Evolutionary conservation across 2,888 invertebrate genomes (phyloP), one percentile per base, ranked within the genome.

Genomic region (Apantesis nais): DNA sequence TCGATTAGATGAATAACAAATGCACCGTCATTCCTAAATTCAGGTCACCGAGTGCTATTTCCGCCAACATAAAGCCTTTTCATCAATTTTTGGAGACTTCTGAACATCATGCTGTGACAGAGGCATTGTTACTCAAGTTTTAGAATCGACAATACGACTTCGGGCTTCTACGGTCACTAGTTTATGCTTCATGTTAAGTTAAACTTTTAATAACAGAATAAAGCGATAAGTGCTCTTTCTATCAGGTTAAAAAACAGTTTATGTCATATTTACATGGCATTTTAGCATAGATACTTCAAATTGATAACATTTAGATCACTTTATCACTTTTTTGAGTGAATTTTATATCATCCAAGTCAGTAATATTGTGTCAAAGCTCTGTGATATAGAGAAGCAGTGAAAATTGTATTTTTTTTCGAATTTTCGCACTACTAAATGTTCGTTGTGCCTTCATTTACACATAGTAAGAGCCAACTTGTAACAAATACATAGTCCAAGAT

Each of bases 271-370:
- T n/a, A n/a, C n/a, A n/a, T n/a, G n/a, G n/a, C n/a, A n/a, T 34
- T 34, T 34, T 34, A 34, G 34, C 34, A 34, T 2, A 4, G 34
- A 34, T 34, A 34, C 34, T 34, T 34, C 34, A 34, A 34, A 5
- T 34, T 34, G 34, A 34, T 34, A 4, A 34, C 2, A 34, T 34
- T n/a, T 60, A 60, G 69, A 78, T 75, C 73, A 75, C 78, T 76
- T 61, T 64, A 75, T 73, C 12, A 52, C 52, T n/a, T 52, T 52
- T 12, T 16, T 16, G 52, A 52, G 52, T 22, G n/a, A 19, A 22
- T 52, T 52, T 52, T 7, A 52, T 52, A 52, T n/a, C 16, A 16
- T 4, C 52, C 1, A 19, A 52, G 9, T 52, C 1, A 12, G n/a
- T 52, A 52, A 16, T 52, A 19, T 16, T 52, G 19, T 52, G 52